Evolutionary conservation across 2,113 vertebrate genomes (phyloP).

Genomic region (Tetrao urogallus): DNA sequence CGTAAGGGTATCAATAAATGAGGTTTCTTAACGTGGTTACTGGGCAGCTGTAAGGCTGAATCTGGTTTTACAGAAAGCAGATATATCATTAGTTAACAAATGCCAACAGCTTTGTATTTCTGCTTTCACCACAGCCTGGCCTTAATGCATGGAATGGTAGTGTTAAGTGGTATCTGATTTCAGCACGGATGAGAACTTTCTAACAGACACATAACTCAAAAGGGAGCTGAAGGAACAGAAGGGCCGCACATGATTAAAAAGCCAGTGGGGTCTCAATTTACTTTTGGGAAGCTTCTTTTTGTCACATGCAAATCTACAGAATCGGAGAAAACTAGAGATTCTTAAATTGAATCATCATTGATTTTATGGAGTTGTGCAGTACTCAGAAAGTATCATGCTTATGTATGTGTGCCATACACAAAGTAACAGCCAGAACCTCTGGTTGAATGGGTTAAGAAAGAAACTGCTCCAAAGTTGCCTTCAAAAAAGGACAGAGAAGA

Average conservation of each 20-base stretch:
- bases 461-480: neutral
- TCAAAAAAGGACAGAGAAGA: neutral
- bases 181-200: neutral
- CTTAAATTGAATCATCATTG: neutral
- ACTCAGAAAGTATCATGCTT: neutral
- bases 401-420: neutral
- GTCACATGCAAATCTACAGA: neutral
- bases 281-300: neutral
- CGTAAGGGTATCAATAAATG: neutral
- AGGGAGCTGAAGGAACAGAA: fast-evolving
- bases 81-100: neutral
- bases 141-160: neutral
- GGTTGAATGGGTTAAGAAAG: neutral
- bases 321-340: neutral
- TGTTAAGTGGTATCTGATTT: neutral
- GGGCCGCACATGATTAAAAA: neutral
- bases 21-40: neutral
- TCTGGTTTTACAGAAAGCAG: neutral
- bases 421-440: neutral
- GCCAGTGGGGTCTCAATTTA: fast-evolving
- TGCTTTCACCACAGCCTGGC: neutral
- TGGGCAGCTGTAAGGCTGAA: neutral
- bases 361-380: neutral
- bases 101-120: neutral
- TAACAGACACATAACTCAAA: neutral